phyloP scores from a whole-genome alignment of 2,113 vertebrate species.

The Pollimyrus isidori region DNA sequence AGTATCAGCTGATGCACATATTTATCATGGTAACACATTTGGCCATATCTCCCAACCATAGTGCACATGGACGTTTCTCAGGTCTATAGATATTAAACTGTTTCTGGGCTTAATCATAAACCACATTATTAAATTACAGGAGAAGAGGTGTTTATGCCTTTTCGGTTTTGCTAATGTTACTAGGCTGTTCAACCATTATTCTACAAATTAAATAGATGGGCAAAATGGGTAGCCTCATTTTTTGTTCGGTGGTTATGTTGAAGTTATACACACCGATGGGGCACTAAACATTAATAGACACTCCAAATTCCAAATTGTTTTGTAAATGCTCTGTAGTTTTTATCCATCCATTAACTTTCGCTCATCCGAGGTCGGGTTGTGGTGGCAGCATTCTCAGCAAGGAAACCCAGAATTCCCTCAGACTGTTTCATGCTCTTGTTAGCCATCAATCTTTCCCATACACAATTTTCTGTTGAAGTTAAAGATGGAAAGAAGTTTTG shows the following conservation, averaged over 20 bases:
- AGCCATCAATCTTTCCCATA: too few relatives aligned
- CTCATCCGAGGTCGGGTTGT: too few relatives aligned
- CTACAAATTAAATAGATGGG: not conserved
- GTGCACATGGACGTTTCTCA: not conserved
- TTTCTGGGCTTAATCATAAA: not conserved
- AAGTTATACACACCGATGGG: not conserved
- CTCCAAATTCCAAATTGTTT: not conserved
- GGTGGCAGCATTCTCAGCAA: too few relatives aligned
- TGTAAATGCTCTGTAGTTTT: not conserved
- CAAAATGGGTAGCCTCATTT: not conserved
- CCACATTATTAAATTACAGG: not conserved
- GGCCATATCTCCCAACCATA: not conserved
- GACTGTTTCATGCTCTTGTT: too few relatives aligned
- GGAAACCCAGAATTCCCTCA: too few relatives aligned
- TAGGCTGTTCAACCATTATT: not conserved
- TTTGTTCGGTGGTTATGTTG: not conserved
- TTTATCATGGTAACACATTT: not conserved
- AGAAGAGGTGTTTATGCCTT: not conserved
- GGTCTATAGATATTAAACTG: not conserved
- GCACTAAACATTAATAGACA: not conserved
- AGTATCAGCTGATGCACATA: not conserved
- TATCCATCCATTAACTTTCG: too few relatives aligned
- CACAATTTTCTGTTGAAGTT: too few relatives aligned
- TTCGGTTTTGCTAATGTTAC: not conserved
- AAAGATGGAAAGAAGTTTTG: too few relatives aligned